phyloP scores from a whole-genome alignment of 2,888 invertebrate species.

The Thalpophila matura region DNA sequence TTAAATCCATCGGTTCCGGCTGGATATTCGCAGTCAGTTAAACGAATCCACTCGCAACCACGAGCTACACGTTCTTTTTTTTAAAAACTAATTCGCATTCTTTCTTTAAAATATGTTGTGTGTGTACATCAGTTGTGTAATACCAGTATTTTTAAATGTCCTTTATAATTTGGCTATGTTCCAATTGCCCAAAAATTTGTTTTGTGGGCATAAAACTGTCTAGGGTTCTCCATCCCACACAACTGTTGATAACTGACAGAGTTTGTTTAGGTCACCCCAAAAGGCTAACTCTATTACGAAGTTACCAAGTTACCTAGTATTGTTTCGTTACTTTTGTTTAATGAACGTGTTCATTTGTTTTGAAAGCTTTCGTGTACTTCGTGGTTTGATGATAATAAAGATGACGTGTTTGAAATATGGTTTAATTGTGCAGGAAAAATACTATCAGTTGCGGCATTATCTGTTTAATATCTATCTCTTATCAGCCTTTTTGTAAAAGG shows the following conservation, averaged over 20 bases:
- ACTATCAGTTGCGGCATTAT: slow-evolving; percentile 1
- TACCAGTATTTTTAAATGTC: slow-evolving; percentile 56
- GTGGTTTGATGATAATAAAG: slow-evolving; percentile 30
- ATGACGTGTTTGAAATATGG: slow-evolving; percentile 11
- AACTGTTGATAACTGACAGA: slow-evolving; percentile 51
- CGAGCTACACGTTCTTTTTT: slow-evolving; percentile 8
- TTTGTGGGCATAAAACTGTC: slow-evolving; percentile 36
- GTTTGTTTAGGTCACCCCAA: slow-evolving; percentile 63
- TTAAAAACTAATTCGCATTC: slow-evolving; percentile 32
- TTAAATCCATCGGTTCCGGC: slow-evolving; percentile 33
- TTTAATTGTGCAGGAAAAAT: slow-evolving; percentile 5
- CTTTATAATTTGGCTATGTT: slow-evolving; percentile 52
- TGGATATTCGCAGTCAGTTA: slow-evolving; percentile 29
- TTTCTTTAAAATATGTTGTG: slow-evolving; percentile 40
- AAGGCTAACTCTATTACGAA: slow-evolving; percentile 58
- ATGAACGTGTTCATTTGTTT: slow-evolving; percentile 60
- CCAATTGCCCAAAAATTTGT: slow-evolving; percentile 48
- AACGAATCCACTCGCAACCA: slow-evolving; percentile 21
- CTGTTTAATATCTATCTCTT: not conserved
- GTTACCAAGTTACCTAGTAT: slow-evolving; percentile 52
- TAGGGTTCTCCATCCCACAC: slow-evolving; percentile 28
- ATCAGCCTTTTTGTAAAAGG: not conserved
- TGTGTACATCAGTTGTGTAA: slow-evolving; percentile 42
- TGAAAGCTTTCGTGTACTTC: slow-evolving; percentile 44
- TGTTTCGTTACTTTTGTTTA: slow-evolving; percentile 59